phyloP scores from a whole-genome alignment of 2,797 vertebrate genomes.

The Argya squamiceps region DNA sequence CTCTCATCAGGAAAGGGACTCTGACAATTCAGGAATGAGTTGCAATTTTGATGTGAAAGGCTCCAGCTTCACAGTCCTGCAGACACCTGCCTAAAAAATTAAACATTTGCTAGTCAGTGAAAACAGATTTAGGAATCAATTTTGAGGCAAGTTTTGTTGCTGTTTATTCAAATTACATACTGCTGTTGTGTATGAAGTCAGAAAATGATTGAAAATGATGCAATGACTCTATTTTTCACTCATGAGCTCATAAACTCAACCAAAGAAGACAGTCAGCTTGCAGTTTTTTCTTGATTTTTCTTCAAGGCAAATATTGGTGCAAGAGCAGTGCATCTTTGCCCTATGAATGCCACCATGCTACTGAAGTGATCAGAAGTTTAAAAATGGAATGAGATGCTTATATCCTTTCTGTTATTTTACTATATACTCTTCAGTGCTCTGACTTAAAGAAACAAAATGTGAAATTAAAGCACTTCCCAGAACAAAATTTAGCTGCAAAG shows the following conservation, averaged over 20 bases:
- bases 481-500: not conserved
- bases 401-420: not conserved
- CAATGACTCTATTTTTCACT: not conserved
- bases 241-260: not conserved
- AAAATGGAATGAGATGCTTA: not conserved
- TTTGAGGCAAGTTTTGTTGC: not conserved
- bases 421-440: not conserved
- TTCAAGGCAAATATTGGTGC: not conserved
- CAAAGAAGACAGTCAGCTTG: not conserved
- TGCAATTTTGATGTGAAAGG: not conserved
- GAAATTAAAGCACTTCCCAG: not conserved
- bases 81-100: not conserved
- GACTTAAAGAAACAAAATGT: not conserved
- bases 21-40: not conserved
- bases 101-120: not conserved
- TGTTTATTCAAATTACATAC: not conserved
- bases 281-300: not conserved
- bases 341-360: not conserved
- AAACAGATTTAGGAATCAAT: not conserved
- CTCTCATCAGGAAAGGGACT: not conserved
- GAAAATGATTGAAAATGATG: not conserved
- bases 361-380: not conserved
- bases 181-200: not conserved
- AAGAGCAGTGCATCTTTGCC: not conserved
- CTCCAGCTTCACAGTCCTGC: not conserved